A percentile compares a stretch with the other conserved stretches of the same genome.
These are phyloP conservation scores for Petrocephalus zakoni DNA, from an alignment of 2,113 vertebrate genomes.

Conservation along the genomic window DNA sequence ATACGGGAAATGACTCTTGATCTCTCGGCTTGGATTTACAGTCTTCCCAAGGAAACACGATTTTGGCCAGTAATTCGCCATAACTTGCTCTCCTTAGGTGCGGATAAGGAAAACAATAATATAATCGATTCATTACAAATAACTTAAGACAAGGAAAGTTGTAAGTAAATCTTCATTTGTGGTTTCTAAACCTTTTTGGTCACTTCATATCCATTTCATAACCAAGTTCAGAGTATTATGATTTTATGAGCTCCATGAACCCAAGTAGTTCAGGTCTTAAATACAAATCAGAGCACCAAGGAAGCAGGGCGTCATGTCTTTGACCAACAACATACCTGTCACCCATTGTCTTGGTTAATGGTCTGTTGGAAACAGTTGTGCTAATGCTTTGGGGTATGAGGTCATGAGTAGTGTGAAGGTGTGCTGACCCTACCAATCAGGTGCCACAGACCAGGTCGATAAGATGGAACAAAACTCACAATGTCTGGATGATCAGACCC, in stretches of 20 bases:
- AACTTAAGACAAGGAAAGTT: not conserved
- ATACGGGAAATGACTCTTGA: constrained; percentile 57
- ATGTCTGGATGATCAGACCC: not conserved
- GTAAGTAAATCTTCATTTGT: not conserved
- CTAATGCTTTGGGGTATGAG: constrained; percentile 5
- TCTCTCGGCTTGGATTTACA: constrained; percentile 30
- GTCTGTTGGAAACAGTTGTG: constrained; percentile 2
- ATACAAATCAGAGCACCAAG: not conserved
- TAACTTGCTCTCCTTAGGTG: not conserved
- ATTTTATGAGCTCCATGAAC: not conserved
- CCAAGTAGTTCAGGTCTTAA: not conserved
- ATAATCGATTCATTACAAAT: not conserved
- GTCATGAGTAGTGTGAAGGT: not conserved
- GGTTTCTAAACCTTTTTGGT: not conserved
- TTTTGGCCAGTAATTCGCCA: not conserved
- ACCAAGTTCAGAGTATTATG: not conserved
- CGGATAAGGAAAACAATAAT: not conserved
- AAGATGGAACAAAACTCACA: not conserved
- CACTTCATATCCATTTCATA: not conserved
- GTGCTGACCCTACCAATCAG: not conserved
- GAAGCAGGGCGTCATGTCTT: not conserved
- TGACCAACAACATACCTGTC: not conserved
- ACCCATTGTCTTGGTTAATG: not conserved
- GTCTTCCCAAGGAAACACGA: constrained; percentile 4
- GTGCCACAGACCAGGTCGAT: not conserved